Conservation (phyloP, 2,113 vertebrate genomes). For the Rhabdomys dilectus region DNA sequence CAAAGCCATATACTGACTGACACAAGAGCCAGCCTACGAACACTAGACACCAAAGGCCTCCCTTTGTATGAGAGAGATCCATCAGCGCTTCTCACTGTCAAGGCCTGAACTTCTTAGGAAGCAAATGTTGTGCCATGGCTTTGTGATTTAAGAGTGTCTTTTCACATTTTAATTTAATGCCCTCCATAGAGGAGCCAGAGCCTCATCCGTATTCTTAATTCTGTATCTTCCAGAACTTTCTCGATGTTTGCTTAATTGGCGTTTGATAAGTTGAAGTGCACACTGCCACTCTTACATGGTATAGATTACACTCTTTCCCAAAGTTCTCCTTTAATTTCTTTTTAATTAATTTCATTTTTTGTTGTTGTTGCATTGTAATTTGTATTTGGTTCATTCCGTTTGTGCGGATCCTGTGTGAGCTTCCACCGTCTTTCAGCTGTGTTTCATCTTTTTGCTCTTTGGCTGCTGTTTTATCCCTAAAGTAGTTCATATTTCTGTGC, state of each 20-base stretch:
- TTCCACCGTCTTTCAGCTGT: neutral
- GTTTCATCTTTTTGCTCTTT: neutral
- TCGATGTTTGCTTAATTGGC: neutral
- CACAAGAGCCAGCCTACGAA: rapidly evolving
- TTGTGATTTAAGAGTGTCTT: neutral
- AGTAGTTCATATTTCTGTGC: neutral
- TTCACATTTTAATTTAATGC: neutral
- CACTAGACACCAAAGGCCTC: neutral
- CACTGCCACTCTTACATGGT: rapidly evolving
- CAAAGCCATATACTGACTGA: neutral
- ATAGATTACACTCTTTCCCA: neutral
- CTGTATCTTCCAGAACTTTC: neutral
- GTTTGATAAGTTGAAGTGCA: rapidly evolving
- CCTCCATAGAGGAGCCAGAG: no score
- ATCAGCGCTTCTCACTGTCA: neutral
- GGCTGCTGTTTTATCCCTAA: neutral
- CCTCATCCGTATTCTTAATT: neutral
- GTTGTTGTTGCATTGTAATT: neutral
- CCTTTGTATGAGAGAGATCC: neutral
- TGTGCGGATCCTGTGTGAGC: rapidly evolving
- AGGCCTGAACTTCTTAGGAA: neutral
- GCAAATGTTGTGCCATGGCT: neutral
- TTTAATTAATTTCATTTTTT: neutral
- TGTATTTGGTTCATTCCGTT: neutral
- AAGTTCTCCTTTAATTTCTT: no score